Evolutionary conservation across 2,113 vertebrate species (phyloP).

Genomic region (Ctenomys sociabilis): DNA sequence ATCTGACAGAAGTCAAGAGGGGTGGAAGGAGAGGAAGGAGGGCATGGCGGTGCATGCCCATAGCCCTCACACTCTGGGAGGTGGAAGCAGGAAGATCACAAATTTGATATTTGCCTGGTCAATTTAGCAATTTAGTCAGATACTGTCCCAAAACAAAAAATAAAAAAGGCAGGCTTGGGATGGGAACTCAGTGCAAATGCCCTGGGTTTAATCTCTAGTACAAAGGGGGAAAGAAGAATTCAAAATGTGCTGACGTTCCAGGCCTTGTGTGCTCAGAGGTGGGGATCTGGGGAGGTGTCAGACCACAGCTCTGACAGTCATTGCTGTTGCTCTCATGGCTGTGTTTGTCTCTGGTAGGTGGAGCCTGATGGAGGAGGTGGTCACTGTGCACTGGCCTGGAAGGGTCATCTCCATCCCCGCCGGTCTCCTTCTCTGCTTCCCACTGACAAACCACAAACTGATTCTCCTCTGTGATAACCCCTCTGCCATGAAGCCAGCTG

Average conservation of each 20-base stretch:
- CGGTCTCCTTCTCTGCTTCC: not conserved
- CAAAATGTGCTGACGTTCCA: not conserved
- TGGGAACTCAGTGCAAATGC: not conserved
- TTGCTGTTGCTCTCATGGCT: not conserved
- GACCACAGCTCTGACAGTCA: not conserved
- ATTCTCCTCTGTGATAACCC: not conserved
- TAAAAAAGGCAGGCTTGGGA: not conserved
- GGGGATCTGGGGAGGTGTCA: not conserved
- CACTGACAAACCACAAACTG: not conserved
- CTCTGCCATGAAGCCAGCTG: not conserved
- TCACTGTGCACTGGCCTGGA: not conserved
- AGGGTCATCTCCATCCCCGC: not conserved
- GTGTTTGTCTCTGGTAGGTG: not conserved
- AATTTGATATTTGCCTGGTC: not conserved
- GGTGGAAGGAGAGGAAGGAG: not conserved
- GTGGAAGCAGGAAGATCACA: not conserved
- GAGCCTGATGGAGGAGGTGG: not conserved
- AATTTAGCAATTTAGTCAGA: not conserved
- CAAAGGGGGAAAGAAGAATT: not conserved
- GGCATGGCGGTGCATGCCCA: not conserved
- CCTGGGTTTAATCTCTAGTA: not conserved
- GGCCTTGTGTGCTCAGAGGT: not conserved
- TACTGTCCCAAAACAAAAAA: not conserved
- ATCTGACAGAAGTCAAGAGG: too few species aligned
- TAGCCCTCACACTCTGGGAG: not conserved